These are phyloP conservation scores for Oncopeltus fasciatus DNA, from an alignment of 1,140 invertebrate species.

Conservation along the genomic window DNA sequence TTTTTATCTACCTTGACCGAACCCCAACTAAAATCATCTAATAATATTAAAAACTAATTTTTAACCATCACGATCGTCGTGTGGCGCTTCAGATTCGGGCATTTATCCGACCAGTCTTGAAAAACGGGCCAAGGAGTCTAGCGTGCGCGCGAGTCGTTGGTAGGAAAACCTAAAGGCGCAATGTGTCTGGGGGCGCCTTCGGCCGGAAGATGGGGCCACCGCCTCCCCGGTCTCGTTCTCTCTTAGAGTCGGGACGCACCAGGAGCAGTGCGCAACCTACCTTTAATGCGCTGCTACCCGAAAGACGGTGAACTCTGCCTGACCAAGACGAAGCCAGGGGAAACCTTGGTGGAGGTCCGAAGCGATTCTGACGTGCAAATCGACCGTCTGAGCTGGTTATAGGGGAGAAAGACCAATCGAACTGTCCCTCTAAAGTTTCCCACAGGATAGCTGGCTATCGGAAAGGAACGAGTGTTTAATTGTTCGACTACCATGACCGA, in stretches of 20 bases:
- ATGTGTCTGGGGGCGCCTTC: conserved; percentile 20
- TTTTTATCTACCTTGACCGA: too few relatives aligned
- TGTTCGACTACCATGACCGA: too few relatives aligned
- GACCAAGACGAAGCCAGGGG: conserved; percentile 71
- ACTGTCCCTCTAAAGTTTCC: conserved; percentile 80
- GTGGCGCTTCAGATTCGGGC: conserved; percentile 42
- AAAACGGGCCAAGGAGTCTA: conserved; percentile 88
- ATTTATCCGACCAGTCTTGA: conserved; percentile 74
- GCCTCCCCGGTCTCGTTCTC: conserved; percentile 26
- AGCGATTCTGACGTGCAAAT: conserved; percentile 86
- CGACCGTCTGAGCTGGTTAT: conserved; percentile 69
- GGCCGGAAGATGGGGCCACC: conserved; percentile 33
- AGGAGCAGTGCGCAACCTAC: too few relatives aligned
- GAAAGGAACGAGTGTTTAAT: conserved; percentile 22
- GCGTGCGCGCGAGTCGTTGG: conserved; percentile 64
- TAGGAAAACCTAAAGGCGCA: conserved; percentile 35
- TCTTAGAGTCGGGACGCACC: conserved; percentile 36
- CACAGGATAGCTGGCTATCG: conserved; percentile 67
- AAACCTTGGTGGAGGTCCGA: conserved; percentile 76
- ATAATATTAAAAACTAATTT: too few relatives aligned
- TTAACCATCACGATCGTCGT: conserved; percentile 29
- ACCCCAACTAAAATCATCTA: too few relatives aligned
- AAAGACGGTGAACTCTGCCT: conserved; percentile 86
- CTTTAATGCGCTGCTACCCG: conserved; percentile 64
- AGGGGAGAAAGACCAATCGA: conserved; percentile 89